phyloP scores from a whole-genome alignment of 2,888 invertebrate genomes.

The Tinea semifulvella region DNA sequence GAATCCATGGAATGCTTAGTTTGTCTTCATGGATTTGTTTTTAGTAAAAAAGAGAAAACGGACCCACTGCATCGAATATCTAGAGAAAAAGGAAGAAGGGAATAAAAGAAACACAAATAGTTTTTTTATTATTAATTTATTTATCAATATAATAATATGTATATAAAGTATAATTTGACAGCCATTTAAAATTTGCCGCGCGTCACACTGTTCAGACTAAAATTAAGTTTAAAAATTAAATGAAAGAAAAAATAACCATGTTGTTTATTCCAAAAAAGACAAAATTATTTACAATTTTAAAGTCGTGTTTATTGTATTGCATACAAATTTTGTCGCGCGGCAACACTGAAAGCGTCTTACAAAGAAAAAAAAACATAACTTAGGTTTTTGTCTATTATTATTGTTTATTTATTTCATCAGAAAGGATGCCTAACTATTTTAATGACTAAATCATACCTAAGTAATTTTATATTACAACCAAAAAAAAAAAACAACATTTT shows the following conservation, averaged over 20 bases:
- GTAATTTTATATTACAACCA: neutral
- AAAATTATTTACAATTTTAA: neutral
- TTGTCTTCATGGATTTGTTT: too few species aligned
- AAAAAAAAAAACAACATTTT: neutral
- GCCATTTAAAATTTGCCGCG: slow-evolving; percentile 32
- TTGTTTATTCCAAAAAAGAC: too few species aligned
- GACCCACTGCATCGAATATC: too few species aligned
- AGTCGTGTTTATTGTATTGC: neutral
- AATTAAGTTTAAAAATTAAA: neutral
- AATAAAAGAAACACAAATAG: slow-evolving; percentile 17
- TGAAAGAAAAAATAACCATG: neutral
- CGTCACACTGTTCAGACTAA: neutral
- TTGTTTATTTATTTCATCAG: neutral
- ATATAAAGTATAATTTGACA: slow-evolving; percentile 64
- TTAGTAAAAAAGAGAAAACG: too few species aligned
- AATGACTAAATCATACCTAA: neutral
- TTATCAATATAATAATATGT: slow-evolving; percentile 67
- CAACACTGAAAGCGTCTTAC: slow-evolving; percentile 7
- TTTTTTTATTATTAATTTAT: slow-evolving; percentile 64
- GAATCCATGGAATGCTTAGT: too few species aligned
- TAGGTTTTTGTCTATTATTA: neutral
- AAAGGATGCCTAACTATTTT: slow-evolving; percentile 6
- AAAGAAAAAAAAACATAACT: neutral
- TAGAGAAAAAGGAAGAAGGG: too few species aligned
- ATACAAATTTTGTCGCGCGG: neutral